Conservation (phyloP, 1,140 invertebrate species). For the Lepidotrigona ventralis region DNA sequence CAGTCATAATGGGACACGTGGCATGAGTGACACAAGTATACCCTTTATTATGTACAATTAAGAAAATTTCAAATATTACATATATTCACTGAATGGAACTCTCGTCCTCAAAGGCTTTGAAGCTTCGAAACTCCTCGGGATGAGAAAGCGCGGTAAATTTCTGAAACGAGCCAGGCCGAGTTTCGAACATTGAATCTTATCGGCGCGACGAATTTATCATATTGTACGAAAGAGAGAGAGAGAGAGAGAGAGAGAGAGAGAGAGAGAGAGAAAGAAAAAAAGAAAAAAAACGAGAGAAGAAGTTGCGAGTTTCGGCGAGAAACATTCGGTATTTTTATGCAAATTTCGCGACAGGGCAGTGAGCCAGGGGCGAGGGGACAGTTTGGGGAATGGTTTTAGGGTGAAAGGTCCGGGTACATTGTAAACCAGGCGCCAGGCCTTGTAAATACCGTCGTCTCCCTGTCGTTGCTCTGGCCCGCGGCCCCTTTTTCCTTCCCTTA, state of each 20-base stretch:
- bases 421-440: conserved; percentile 47
- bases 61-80: too few relatives aligned
- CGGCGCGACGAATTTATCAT: background rate
- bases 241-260: too few relatives aligned
- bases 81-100: too few relatives aligned
- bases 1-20: too few relatives aligned
- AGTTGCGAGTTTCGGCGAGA: background rate
- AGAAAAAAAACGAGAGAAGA: too few relatives aligned
- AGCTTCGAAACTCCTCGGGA: too few relatives aligned
- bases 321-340: conserved; percentile 14
- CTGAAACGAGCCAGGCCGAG: background rate
- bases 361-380: background rate
- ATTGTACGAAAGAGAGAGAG: too few relatives aligned
- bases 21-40: too few relatives aligned
- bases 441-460: conserved; percentile 30
- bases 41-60: too few relatives aligned
- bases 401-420: conserved; percentile 24
- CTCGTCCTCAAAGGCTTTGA: too few relatives aligned
- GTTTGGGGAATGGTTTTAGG: conserved; percentile 18
- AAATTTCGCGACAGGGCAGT: background rate
- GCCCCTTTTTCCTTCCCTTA: background rate
- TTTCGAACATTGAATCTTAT: conserved; percentile 6
- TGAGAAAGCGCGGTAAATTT: background rate
- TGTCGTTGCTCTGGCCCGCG: background rate
- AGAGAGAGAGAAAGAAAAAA: background rate